A percentile compares a stretch with the other conserved stretches of the same genome.
Conservation (phyloP, 2,113 vertebrate genomes). For the Microtus ochrogaster region DNA sequence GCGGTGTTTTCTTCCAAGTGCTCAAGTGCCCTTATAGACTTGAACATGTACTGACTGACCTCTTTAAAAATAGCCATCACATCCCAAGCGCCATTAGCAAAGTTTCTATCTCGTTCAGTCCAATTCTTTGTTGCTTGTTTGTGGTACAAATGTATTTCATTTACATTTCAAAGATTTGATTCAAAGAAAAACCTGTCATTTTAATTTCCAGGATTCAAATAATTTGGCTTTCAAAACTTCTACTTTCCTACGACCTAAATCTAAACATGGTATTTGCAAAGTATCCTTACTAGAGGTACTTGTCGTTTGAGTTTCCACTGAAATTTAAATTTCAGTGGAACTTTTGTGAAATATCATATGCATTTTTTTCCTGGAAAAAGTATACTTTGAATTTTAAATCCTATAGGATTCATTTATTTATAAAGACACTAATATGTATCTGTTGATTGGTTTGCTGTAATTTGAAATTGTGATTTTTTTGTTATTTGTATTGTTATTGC, state of each 20-base stretch:
- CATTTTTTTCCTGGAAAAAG: not conserved
- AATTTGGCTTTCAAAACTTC: not conserved
- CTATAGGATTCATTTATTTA: not conserved
- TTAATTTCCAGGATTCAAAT: constrained; percentile 24
- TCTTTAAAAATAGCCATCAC: not conserved
- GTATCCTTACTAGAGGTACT: not conserved
- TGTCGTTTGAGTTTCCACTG: not conserved
- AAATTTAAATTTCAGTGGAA: constrained; percentile 51
- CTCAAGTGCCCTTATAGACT: not conserved
- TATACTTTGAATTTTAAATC: not conserved
- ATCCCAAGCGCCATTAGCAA: not conserved
- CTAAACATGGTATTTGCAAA: constrained; percentile 19
- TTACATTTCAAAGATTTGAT: constrained; percentile 26
- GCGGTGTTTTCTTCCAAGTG: not conserved
- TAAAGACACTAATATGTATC: not conserved
- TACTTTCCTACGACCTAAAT: not conserved
- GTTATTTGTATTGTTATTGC: not conserved
- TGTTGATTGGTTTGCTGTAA: not conserved
- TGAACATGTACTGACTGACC: not conserved
- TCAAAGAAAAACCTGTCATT: constrained; percentile 7
- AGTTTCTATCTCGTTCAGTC: not conserved
- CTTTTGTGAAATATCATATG: not conserved
- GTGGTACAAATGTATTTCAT: not conserved
- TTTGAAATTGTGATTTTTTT: not conserved
- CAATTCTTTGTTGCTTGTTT: not conserved